phyloP scores from a whole-genome alignment of 2,113 vertebrate genomes.

The Epinephelus lanceolatus region DNA sequence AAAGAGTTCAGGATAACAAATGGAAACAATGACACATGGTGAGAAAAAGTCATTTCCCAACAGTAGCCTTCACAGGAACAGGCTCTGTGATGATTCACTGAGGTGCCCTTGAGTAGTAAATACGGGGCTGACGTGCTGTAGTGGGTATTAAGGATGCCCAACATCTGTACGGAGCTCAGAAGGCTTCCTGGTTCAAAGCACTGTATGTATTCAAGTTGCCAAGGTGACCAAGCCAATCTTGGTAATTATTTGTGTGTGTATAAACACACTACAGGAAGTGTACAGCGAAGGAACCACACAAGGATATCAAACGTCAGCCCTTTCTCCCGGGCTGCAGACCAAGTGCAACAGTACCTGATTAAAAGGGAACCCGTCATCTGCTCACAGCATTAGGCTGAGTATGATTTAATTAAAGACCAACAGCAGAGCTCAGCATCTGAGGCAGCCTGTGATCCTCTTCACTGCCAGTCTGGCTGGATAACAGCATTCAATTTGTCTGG shows the following conservation, averaged over 20 bases:
- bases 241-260: slow-evolving; percentile 48
- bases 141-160: neutral
- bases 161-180: slow-evolving; percentile 2
- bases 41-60: slow-evolving; percentile 13
- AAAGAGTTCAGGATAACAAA: slow-evolving; percentile 32
- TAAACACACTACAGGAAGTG: slow-evolving; percentile 51
- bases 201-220: slow-evolving; percentile 43
- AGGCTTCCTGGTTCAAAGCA: neutral
- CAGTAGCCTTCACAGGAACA: slow-evolving; percentile 15
- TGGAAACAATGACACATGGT: slow-evolving; percentile 50
- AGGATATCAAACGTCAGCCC: slow-evolving; percentile 56
- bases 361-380: slow-evolving; percentile 56
- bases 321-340: slow-evolving; percentile 51
- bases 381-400: slow-evolving; percentile 65
- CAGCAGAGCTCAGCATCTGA: slow-evolving; percentile 43
- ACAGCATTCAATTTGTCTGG: neutral
- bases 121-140: neutral
- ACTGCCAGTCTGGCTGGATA: slow-evolving; percentile 15
- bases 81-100: neutral
- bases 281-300: slow-evolving; percentile 39
- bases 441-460: slow-evolving; percentile 26
- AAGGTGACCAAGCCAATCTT: slow-evolving; percentile 52
- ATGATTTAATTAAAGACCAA: slow-evolving; percentile 70
- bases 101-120: slow-evolving; percentile 13
- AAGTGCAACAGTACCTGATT: slow-evolving; percentile 69